Evolutionary conservation across 2,888 invertebrate species (phyloP).

Genomic region (Bombyx huttoni): DNA sequence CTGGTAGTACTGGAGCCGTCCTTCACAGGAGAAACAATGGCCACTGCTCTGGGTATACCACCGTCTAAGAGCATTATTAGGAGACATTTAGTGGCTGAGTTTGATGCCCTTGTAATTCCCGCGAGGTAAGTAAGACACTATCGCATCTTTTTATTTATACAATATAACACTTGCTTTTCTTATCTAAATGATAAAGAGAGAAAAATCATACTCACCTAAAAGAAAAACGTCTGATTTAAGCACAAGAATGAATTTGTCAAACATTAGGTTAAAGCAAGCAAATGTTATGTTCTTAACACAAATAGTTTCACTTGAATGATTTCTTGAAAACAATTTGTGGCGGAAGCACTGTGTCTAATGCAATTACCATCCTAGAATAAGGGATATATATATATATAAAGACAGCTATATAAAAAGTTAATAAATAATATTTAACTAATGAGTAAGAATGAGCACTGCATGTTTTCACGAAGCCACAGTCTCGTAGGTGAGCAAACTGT

Average conservation of each 20-base stretch:
- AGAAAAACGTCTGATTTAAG: conserved; percentile 11
- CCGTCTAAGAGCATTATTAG: conserved; percentile 94
- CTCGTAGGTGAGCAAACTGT: conserved; percentile 57
- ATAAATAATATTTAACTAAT: neutral
- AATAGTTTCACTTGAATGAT: conserved; percentile 6
- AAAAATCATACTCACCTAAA: too few species aligned
- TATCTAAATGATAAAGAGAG: too few species aligned
- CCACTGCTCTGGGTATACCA: conserved; percentile 92
- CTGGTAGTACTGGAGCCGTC: conserved; percentile 93
- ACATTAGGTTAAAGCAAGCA: conserved; percentile 7
- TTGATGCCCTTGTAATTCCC: conserved; percentile 91
- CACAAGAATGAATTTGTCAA: neutral
- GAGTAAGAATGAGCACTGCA: conserved; percentile 13
- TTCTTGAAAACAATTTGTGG: conserved; percentile 1
- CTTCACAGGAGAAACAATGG: conserved; percentile 95
- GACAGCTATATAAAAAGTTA: neutral
- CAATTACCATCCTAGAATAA: neutral
- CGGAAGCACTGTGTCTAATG: neutral
- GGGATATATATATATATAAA: neutral
- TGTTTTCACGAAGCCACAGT: conserved; percentile 12
- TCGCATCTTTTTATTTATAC: neutral
- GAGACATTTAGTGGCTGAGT: conserved; percentile 90
- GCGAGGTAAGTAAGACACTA: conserved; percentile 79
- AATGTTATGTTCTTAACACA: conserved; percentile 24
- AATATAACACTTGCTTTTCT: neutral